Evolutionary conservation across 2,888 invertebrate genomes (phyloP), one percentile per base, ranked within the genome.

Genomic region (Acanthosoma haemorrhoidale): DNA sequence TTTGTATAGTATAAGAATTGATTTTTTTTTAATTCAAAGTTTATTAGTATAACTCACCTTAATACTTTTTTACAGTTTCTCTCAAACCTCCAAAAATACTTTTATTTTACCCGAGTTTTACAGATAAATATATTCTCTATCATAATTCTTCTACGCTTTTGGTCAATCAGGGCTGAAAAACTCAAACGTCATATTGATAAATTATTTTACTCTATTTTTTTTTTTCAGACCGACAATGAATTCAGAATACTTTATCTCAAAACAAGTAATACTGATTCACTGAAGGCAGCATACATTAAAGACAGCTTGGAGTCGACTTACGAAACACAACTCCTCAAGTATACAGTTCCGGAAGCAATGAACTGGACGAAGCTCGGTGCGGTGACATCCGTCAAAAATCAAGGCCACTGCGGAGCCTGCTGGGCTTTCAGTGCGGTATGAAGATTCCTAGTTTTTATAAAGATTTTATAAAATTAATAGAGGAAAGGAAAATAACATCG

Each of bases 341-440:
- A n/a, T n/a, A n/a, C 91, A 72, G 94, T 95, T 72, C 94, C 94
- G 15, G 85, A 43, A 11, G 18, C 43, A 43, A 1, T 43, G 11
- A 43, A 43, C 5, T 43, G 90, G 90, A 82, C 88, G 75, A 79
- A 83, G 0, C 85, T 86, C 76, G 86, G 86, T 25, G 85, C 87
- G 6, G 81, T 92, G 2, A 85, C 88, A 2, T 80, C 18, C 13
- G 71, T 71, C 32, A 25, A 32, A 36, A 59, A 71, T 31, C 71
- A 71, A 43, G 6, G 31, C 16, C 13, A 34, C 1, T 71, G 71
- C 13, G 71, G 59, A 15, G 67, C 68, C 0, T 68, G 67, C 29
- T 71, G 68, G 71, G 71, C 68, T 11, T 70, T 70, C 34, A 70
- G 63, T 25, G 59, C 51, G 18, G 70, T 70, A 36, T 21, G 70